A percentile compares a stretch with the other conserved stretches of the same genome.
Evolutionary conservation across 2,888 invertebrate species (phyloP).

Genomic region (Clepsis dumicolana): DNA sequence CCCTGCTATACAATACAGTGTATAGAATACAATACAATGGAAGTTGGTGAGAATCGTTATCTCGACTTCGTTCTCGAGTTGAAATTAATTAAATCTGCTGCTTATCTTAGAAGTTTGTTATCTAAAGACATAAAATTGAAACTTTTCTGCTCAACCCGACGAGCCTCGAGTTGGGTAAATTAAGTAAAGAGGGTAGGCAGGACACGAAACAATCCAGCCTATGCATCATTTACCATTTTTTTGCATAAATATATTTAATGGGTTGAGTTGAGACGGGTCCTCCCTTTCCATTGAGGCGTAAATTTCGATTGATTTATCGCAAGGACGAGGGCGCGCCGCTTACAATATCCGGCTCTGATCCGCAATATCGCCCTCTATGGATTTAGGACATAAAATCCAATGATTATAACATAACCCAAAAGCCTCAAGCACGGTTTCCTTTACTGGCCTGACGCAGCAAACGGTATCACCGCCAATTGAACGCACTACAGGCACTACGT

Average conservation of each 20-base stretch:
- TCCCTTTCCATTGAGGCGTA: conserved; percentile 12
- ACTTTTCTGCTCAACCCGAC: conserved; percentile 48
- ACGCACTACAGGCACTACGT: not conserved
- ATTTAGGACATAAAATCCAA: conserved; percentile 69
- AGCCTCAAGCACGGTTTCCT: conserved; percentile 36
- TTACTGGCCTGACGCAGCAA: conserved; percentile 2
- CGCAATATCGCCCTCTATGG: conserved; percentile 64
- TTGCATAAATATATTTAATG: conserved; percentile 8
- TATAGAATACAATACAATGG: conserved; percentile 37
- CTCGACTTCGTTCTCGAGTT: conserved; percentile 56
- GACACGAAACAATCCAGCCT: conserved; percentile 10
- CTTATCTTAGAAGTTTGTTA: conserved; percentile 60
- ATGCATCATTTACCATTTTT: conserved; percentile 18
- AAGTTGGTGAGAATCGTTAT: conserved; percentile 59
- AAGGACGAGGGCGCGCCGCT: conserved; percentile 56
- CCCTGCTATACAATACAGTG: conserved; percentile 20
- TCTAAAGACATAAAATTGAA: conserved; percentile 52
- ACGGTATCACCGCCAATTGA: not conserved
- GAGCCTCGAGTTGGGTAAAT: conserved; percentile 28
- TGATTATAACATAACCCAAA: conserved; percentile 59
- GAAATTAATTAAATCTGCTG: conserved; percentile 69
- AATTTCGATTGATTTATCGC: conserved; percentile 44
- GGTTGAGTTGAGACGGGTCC: conserved; percentile 6
- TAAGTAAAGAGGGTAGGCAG: conserved; percentile 27
- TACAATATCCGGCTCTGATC: conserved; percentile 68